These are phyloP conservation scores for Drosophila triauraria DNA, from an alignment of 1,140 invertebrate species.

Conservation along the genomic window DNA sequence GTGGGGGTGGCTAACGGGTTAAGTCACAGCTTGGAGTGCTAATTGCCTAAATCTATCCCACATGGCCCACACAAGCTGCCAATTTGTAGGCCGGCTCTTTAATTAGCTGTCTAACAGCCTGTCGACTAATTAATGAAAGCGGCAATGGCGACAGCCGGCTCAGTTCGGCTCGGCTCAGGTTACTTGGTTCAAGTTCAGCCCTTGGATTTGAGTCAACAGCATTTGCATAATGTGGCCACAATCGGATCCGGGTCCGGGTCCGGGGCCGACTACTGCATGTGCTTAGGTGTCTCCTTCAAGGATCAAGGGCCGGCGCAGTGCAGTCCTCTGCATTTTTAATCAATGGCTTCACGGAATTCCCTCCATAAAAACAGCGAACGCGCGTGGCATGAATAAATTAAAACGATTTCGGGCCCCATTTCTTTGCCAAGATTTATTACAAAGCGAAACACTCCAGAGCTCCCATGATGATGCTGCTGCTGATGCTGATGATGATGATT, in stretches of 20 bases:
- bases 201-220: slow-evolving; percentile 29
- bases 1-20: slow-evolving; percentile 11
- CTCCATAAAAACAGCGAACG: slow-evolving; percentile 25
- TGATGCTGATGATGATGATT: slow-evolving; percentile 56
- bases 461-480: slow-evolving; percentile 9
- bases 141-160: slow-evolving; percentile 15
- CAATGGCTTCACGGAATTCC: slow-evolving; percentile 35
- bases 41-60: slow-evolving; percentile 79
- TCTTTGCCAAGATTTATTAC: slow-evolving; percentile 70
- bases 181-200: slow-evolving; percentile 25
- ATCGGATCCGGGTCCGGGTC: slow-evolving; percentile 9
- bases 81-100: slow-evolving; percentile 66
- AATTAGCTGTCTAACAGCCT: slow-evolving; percentile 67
- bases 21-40: slow-evolving; percentile 36
- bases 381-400: slow-evolving; percentile 80
- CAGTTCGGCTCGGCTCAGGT: neutral
- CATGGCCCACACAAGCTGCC: slow-evolving; percentile 69
- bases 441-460: slow-evolving; percentile 33
- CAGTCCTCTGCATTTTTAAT: slow-evolving; percentile 76
- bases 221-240: slow-evolving; percentile 61
- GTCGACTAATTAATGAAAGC: slow-evolving; percentile 62
- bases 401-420: slow-evolving; percentile 70
- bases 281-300: slow-evolving; percentile 30
- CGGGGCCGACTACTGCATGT: slow-evolving; percentile 16
- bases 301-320: slow-evolving; percentile 48